A percentile compares a stretch with the other conserved stretches of the same genome.
Evolutionary conservation across 2,888 invertebrate species (phyloP).

Genomic region (Diachrysia chrysitis): DNA sequence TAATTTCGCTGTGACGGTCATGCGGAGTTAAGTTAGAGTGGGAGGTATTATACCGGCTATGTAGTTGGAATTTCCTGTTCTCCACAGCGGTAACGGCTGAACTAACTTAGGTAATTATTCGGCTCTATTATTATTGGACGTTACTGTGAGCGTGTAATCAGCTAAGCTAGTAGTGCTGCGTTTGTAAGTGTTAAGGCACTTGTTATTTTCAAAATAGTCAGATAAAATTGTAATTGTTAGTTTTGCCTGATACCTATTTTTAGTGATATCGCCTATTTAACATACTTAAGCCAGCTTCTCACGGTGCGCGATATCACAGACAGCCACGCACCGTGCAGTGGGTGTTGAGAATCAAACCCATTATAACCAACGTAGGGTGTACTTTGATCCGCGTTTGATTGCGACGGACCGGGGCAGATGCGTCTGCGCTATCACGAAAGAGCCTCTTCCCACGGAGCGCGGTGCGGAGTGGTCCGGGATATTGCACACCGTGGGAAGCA

Average conservation of each 20-base stretch:
- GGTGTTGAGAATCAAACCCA: no score
- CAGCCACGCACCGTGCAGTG: no score
- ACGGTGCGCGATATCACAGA: no score
- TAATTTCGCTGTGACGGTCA: constrained; percentile 38
- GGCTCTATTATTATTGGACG: constrained; percentile 47
- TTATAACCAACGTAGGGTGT: no score
- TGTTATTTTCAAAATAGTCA: constrained; percentile 12
- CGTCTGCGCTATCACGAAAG: no score
- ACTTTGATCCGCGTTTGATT: no score
- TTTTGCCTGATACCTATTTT: neutral
- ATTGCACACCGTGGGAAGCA: no score
- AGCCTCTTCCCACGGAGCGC: no score
- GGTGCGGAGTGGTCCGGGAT: no score
- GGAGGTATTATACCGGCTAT: constrained; percentile 10
- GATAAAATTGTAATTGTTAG: neutral
- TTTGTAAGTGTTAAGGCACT: constrained; percentile 10
- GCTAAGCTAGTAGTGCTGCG: neutral
- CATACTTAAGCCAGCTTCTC: no score
- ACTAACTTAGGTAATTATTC: constrained; percentile 49
- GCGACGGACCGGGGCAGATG: no score
- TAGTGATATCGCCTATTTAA: no score
- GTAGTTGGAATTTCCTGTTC: constrained; percentile 34
- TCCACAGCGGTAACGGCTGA: constrained; percentile 27
- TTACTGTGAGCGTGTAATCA: constrained; percentile 32
- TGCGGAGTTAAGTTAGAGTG: constrained; percentile 15